Base-by-base conservation (phyloP, 2,888 invertebrate species). In the Monoplex corrugatus region DNA sequence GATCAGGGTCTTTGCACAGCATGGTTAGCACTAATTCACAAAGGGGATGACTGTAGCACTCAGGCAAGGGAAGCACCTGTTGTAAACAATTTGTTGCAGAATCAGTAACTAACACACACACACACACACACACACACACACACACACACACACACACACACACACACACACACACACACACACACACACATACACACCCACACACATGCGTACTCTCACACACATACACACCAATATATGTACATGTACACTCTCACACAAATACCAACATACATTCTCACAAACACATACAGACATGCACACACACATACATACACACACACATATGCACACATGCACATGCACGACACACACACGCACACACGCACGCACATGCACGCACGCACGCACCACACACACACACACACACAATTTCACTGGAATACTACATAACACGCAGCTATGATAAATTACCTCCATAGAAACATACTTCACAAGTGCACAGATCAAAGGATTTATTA, bases 1-100 rank as follows among this genome's bases (percentile, higher is more conserved):
- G 28, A 2, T 88, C 88, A 8, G 90, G 90, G 50, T 89, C 86
- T 23, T 87, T 89, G 38, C 57, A 28, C 88, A 90, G 44, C 89
- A 90, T 89, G 72, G n/a, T 43, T 1, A 72, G 68, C 16, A 85
- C 83, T 16, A 90, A 83, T 6, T n/a, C n/a, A 5, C 63, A 68
- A 32, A 90, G 75, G 16, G 40, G 28, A 35, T 43, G 35, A 32
- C 90, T 88, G 88, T 90, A 90, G 43, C 50, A 40, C 3, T 45
- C 63, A 0, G 90, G 89, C 72, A 86, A 40, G 35, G n/a, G 80
- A 3, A 68, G 82, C n/a, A 87, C 50, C 90, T 90, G 83, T n/a
- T 23, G n/a, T n/a, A n/a, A n/a, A n/a, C n/a, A n/a, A n/a, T n/a
- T n/a, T n/a, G n/a, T n/a, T n/a, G n/a, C n/a, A n/a, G n/a, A n/a